Evolutionary conservation across 1,140 invertebrate species (phyloP).

Genomic region (Ostrea denselamellosa): DNA sequence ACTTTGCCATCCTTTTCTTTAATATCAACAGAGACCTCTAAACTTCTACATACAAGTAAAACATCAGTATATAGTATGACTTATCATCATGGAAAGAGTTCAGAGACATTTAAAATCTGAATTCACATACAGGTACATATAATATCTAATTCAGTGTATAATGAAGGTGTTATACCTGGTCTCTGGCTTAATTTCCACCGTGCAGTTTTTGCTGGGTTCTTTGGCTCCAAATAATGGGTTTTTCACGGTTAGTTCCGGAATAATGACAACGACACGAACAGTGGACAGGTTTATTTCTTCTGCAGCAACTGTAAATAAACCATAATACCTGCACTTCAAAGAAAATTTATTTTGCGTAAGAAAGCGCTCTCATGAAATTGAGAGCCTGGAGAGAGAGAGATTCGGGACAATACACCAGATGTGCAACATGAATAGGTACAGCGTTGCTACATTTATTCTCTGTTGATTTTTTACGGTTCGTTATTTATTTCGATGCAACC

Average conservation of each 20-base stretch:
- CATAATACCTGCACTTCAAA: neutral
- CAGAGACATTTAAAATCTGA: too few relatives aligned
- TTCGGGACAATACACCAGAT: too few relatives aligned
- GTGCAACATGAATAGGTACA: too few relatives aligned
- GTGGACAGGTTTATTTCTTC: constrained; percentile 52
- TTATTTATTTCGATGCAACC: too few relatives aligned
- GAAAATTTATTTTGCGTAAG: neutral
- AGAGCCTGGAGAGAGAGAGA: too few relatives aligned
- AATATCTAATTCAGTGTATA: neutral
- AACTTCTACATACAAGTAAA: constrained; percentile 40
- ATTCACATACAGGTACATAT: neutral
- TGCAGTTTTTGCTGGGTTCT: constrained; percentile 51
- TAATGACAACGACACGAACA: constrained; percentile 48
- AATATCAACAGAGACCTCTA: constrained; percentile 53
- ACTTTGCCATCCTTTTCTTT: constrained; percentile 57
- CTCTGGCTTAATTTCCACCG: constrained; percentile 55
- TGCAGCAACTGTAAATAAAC: constrained; percentile 53
- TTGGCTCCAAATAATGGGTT: constrained; percentile 46
- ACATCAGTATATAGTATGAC: too few relatives aligned
- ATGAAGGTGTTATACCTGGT: constrained; percentile 41
- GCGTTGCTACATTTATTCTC: too few relatives aligned
- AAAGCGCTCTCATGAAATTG: neutral
- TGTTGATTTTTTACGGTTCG: too few relatives aligned
- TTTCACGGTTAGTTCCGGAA: constrained; percentile 54
- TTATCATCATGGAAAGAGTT: too few relatives aligned